Evolutionary conservation across 2,888 invertebrate species (phyloP).

Genomic region (Cataglyphis cursor): DNA sequence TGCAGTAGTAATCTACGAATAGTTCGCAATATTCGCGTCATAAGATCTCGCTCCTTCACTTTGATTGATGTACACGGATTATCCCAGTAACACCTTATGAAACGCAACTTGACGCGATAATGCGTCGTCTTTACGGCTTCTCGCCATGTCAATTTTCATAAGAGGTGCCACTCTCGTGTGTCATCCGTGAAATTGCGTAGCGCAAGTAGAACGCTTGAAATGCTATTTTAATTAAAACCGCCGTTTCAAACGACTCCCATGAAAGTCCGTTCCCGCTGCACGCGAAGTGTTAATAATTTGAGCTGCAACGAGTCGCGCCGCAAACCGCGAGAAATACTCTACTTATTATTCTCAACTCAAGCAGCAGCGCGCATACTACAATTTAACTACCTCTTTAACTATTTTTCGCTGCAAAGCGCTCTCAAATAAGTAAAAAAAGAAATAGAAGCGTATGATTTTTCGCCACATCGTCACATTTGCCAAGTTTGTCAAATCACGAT

Average conservation of each 20-base stretch:
- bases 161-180: neutral
- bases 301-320: slow-evolving; percentile 11
- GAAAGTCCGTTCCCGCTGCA: slow-evolving; percentile 13
- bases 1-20: slow-evolving; percentile 68
- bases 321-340: slow-evolving; percentile 31
- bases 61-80: slow-evolving; percentile 37
- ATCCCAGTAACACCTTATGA: slow-evolving; percentile 6
- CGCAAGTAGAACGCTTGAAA: slow-evolving; percentile 25
- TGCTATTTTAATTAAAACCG: slow-evolving; percentile 52
- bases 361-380: neutral
- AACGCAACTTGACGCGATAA: slow-evolving; percentile 18
- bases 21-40: slow-evolving; percentile 19
- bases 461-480: neutral
- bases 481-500: neutral
- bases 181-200: neutral
- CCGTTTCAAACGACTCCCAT: slow-evolving; percentile 41
- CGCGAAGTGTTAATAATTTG: slow-evolving; percentile 40
- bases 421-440: neutral
- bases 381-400: slow-evolving; percentile 23
- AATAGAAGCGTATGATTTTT: neutral
- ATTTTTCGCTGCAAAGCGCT: neutral
- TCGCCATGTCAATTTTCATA: slow-evolving; percentile 40
- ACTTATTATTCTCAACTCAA: slow-evolving; percentile 46
- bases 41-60: neutral
- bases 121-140: slow-evolving; percentile 39